phyloP scores from a whole-genome alignment of 2,113 vertebrate species.

The Oreocharis arfaki region DNA sequence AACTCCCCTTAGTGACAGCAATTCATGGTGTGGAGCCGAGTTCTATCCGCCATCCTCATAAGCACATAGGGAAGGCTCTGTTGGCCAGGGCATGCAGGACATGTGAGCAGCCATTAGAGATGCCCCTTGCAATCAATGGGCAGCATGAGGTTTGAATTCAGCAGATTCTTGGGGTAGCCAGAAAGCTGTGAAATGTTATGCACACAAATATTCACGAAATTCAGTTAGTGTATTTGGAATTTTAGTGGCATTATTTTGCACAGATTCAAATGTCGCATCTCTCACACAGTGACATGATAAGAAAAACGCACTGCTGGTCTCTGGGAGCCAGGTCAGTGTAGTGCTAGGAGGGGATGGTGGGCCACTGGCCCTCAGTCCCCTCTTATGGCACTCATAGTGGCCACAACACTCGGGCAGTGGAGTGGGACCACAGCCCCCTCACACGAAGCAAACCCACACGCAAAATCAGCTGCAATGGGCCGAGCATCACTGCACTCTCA shows the following conservation, averaged over 20 bases:
- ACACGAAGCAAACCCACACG: background rate
- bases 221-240: background rate
- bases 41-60: background rate
- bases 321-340: background rate
- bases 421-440: background rate
- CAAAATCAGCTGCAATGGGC: background rate
- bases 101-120: background rate
- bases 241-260: background rate
- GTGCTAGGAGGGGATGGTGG: background rate
- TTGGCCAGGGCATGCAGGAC: background rate
- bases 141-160: background rate
- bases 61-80: background rate
- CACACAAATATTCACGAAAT: background rate
- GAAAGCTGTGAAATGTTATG: background rate
- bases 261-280: fast-evolving
- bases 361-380: background rate
- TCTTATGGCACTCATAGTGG: background rate
- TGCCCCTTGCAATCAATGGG: background rate
- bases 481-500: fast-evolving
- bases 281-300: background rate
- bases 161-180: background rate
- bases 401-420: background rate
- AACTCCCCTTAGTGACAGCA: background rate
- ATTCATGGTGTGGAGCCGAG: background rate
- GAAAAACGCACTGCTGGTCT: background rate